A percentile compares a stretch with the other conserved stretches of the same genome.
Conservation (phyloP, 1,140 invertebrate genomes). For the Agrilus planipennis region DNA sequence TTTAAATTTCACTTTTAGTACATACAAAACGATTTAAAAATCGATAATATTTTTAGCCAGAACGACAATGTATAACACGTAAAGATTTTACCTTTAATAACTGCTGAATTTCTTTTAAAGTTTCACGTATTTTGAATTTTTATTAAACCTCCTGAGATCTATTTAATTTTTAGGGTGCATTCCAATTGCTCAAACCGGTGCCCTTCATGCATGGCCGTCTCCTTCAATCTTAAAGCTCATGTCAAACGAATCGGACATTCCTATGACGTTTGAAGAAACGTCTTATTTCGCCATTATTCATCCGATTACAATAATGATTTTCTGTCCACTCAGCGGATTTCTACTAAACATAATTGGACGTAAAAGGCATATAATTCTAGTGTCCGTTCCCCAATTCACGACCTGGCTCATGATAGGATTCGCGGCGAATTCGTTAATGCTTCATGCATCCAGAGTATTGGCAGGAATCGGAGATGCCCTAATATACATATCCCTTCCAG, state of each 20-base stretch:
- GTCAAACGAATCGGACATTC: constrained; percentile 4
- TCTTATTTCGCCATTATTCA: constrained; percentile 47
- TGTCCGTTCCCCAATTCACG: background rate
- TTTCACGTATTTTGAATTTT: no score
- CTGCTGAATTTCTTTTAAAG: no score
- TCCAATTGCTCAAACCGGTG: no score
- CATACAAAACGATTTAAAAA: no score
- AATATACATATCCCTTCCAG: background rate
- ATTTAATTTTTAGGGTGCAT: no score
- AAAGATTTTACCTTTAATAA: no score
- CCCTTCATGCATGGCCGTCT: constrained; percentile 4
- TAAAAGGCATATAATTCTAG: background rate
- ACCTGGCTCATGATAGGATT: background rate
- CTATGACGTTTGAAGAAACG: constrained; percentile 43
- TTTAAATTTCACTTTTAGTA: no score
- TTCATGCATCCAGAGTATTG: background rate
- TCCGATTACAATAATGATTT: constrained; percentile 36
- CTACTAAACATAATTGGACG: constrained; percentile 31
- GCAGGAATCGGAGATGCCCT: background rate
- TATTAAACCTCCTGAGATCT: no score
- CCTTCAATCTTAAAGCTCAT: constrained; percentile 7
- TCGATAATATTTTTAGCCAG: no score
- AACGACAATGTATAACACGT: no score
- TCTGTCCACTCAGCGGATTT: constrained; percentile 34
- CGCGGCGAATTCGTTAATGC: background rate